Base-by-base conservation (phyloP, 2,888 invertebrate species). In the Mimachlamys varia region DNA sequence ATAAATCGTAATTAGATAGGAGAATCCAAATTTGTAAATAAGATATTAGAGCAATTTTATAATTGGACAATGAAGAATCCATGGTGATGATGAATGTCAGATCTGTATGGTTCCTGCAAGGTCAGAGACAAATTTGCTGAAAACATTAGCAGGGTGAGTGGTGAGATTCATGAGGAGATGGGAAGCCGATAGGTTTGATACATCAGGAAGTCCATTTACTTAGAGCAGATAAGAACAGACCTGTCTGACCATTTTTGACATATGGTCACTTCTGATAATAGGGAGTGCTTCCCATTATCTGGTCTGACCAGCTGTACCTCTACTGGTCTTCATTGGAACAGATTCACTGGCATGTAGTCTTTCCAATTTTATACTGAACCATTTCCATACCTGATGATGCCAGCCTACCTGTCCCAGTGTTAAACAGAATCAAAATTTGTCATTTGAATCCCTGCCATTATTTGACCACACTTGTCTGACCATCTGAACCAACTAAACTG, bases 201-300 rank as follows among this genome's bases (percentile, higher is more conserved):
- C 33, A 76, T 33, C 76, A 76, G 76, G 76, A 62, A 62, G 62
- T 62, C 62, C 62, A 62, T 62, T 62, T 62, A 62, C 62, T 27
- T 27, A 62, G 27, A 62, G 62, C 22, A 62, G 62, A 76, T 76
- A 76, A 12, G 33, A 27, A 76, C 76, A 22, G 27, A 76, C 33
- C 76, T 76, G 76, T 76, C 76, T 12, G 33, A 76, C 76, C 76
- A 76, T 76, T 76, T 76, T 10, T 76, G 33, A 76, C 33, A 76
- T 76, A 76, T 76, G 76, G 76, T 76, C 76, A 76, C 22, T 33
- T 76, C 27, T 76, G 76, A 76, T 76, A 76, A 58, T 58, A n/a
- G 58, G 58, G 76, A 27, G 27, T 5, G 17, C 76, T 33, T 27
- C 12, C 27, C 76, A 76, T 22, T 76, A 76, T 76, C 76, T 76